Evolutionary conservation across 1,140 invertebrate genomes (phyloP).

Genomic region (Caerostris extrusa): DNA sequence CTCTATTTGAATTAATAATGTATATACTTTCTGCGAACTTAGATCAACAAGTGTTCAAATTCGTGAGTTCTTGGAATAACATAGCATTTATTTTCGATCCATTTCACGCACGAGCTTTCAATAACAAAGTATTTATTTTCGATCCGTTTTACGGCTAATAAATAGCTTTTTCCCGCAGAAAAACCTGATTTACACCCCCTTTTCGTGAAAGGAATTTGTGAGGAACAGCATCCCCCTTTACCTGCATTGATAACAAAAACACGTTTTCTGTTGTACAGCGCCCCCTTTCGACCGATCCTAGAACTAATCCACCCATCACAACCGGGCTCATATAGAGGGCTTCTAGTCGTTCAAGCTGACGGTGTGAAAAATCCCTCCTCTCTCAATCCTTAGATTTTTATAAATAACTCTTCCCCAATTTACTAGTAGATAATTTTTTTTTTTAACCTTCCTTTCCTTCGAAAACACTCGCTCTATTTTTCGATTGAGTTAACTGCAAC

Average conservation of each 20-base stretch:
- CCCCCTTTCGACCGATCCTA: neutral
- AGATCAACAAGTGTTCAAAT: too few species aligned
- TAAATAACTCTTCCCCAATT: conserved; percentile 12
- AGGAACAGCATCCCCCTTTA: neutral
- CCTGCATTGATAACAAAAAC: neutral
- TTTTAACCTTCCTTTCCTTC: neutral
- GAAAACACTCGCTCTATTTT: neutral
- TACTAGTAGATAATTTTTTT: neutral
- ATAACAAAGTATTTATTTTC: neutral
- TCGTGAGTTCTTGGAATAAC: too few species aligned
- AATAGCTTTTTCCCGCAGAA: neutral
- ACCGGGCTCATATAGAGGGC: neutral
- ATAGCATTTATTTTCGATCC: neutral
- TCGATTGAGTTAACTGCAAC: neutral
- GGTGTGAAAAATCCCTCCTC: neutral
- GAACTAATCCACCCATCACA: neutral
- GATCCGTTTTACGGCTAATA: neutral
- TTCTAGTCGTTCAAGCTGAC: neutral
- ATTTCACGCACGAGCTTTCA: too few species aligned
- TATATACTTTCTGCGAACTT: too few species aligned
- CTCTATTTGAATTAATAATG: too few species aligned
- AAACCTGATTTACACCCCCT: conserved; percentile 34
- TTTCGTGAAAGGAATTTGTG: neutral
- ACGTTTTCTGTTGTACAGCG: neutral
- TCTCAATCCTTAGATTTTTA: neutral